These are phyloP conservation scores for Thelaira solivaga DNA, from an alignment of 2,888 invertebrate genomes.

Conservation along the genomic window DNA sequence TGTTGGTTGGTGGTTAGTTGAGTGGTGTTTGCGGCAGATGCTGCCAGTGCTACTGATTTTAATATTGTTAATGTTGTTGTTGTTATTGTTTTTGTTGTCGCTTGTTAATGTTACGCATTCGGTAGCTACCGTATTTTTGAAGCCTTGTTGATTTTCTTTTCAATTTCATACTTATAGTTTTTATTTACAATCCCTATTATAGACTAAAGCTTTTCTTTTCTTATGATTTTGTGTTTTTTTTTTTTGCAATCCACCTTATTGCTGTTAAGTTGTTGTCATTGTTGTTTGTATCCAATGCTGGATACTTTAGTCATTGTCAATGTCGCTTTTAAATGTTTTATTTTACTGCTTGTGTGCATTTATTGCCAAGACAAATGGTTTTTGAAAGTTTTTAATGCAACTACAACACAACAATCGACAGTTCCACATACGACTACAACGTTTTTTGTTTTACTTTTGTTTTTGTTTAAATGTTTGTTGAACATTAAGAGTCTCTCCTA, in stretches of 20 bases:
- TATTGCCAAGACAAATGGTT: slow-evolving; percentile 61
- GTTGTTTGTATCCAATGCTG: slow-evolving; percentile 27
- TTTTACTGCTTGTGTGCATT: slow-evolving; percentile 52
- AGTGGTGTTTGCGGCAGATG: slow-evolving; percentile 44
- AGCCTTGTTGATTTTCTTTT: slow-evolving; percentile 54
- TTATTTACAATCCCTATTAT: slow-evolving; percentile 51
- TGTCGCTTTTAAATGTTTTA: slow-evolving; percentile 61
- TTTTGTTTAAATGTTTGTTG: slow-evolving; percentile 44
- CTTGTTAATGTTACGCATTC: slow-evolving; percentile 61
- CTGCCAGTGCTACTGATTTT: slow-evolving; percentile 26
- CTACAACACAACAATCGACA: slow-evolving; percentile 17
- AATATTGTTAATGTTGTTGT: slow-evolving; percentile 32
- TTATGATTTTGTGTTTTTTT: slow-evolving; percentile 3
- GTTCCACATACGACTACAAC: too few relatives aligned
- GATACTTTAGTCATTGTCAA: slow-evolving; percentile 61
- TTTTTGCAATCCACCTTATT: not conserved
- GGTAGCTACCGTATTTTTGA: slow-evolving; percentile 58
- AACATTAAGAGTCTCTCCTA: slow-evolving; percentile 51
- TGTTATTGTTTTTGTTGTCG: slow-evolving; percentile 41
- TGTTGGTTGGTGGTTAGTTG: slow-evolving; percentile 38
- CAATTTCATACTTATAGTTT: slow-evolving; percentile 49
- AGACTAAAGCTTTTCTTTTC: slow-evolving; percentile 41
- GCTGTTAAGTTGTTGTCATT: not conserved
- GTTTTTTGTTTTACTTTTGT: not conserved
- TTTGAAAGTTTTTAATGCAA: slow-evolving; percentile 48